Base-by-base conservation (phyloP, 2,113 vertebrate species). In the Alouatta palliata region DNA sequence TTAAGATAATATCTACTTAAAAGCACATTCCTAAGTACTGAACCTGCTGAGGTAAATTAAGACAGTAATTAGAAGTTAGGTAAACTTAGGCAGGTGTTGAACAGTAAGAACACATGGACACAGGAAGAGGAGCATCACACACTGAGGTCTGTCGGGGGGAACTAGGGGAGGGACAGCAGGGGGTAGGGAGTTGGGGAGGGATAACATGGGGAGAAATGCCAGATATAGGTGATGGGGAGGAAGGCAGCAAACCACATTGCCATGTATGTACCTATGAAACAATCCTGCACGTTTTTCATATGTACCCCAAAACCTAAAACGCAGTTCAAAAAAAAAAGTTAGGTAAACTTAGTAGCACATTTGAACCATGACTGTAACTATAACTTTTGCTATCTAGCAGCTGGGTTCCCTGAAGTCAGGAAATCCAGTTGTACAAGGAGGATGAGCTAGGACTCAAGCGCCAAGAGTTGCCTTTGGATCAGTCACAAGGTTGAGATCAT, bases 391-490 rank as follows among this genome's bases (percentile, higher is more conserved):
- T 12, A 20, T 56, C 47, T 3, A 79, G 82, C 95, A 97, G 56
- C 92, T 87, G 75, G 71, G 80, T 61, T 91, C 83, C 94, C 83
- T 54, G 5, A 93, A 96, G 73, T 96, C 83, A 97, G 87, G 66
- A 97, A 94, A 71, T 49, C 68, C 37, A 93, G 89, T 49, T 81
- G 64, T 97, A 76, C 64, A 77, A 91, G 81, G 40, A 96, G 85
- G 76, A 68, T 47, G 20, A 35, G 64, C 40, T 10, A 47, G 19
- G 68, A 95, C 30, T 61, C 20, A 73, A 76, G 35, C 3, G 25
- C 40, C 81, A 93, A 90, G 61, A 93, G 20, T 40, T 90, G 90
- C 80, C 94, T 93, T 94, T 92, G 80, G 90, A 84, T 94, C 83
- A 64, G 14, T 92, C 83, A 73, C 47, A 82, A 85, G 37, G 17